Percentiles rank a stretch among this genome's conserved stretches.
Evolutionary conservation across 2,888 invertebrate genomes (phyloP).

Genomic region (Drosophila mulleri): DNA sequence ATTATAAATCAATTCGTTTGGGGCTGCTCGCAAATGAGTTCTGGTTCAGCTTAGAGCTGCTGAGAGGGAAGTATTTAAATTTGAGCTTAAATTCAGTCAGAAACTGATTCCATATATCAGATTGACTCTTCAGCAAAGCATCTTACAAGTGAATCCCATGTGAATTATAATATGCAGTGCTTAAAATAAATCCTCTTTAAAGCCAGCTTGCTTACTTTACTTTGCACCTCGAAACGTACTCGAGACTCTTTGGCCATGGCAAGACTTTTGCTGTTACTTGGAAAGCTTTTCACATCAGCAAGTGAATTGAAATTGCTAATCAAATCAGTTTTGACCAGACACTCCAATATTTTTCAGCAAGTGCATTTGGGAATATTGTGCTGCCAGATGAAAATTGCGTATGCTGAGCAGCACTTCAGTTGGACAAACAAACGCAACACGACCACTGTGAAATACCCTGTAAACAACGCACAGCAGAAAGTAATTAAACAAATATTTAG

Average conservation of each 20-base stretch:
- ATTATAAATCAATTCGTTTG: slow-evolving; percentile 66
- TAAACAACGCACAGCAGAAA: neutral
- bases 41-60: neutral
- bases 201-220: neutral
- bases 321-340: slow-evolving; percentile 11
- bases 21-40: slow-evolving; percentile 26
- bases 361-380: slow-evolving; percentile 13
- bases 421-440: neutral
- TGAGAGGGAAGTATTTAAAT: neutral
- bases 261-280: neutral
- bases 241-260: neutral
- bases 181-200: neutral
- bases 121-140: neutral
- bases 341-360: slow-evolving; percentile 21
- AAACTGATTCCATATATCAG: neutral
- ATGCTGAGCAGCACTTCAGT: slow-evolving; percentile 16
- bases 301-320: slow-evolving; percentile 2
- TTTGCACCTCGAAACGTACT: neutral
- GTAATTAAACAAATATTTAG: neutral
- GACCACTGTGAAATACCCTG: slow-evolving; percentile 9
- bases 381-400: slow-evolving; percentile 26
- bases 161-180: neutral
- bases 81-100: neutral
- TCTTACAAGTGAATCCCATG: neutral
- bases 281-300: slow-evolving; percentile 7